Evolutionary conservation across 1,140 invertebrate genomes (phyloP).

Genomic region (Elysia chlorotica): DNA sequence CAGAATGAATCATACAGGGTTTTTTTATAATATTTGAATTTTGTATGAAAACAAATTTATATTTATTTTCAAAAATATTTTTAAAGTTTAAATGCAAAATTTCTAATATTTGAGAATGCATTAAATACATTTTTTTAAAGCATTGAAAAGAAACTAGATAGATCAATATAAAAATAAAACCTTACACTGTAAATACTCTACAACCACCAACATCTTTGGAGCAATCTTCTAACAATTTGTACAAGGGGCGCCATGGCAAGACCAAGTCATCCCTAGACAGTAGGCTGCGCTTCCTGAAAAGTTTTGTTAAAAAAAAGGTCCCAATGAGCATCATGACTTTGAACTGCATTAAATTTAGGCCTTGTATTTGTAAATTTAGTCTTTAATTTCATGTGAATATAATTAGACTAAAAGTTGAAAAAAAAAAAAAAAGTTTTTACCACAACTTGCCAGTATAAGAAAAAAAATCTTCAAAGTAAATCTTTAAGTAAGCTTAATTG

Average conservation of each 20-base stretch:
- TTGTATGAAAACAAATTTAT: no score
- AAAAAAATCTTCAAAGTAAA: neutral
- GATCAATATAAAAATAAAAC: no score
- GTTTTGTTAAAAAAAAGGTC: constrained; percentile 49
- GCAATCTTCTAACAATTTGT: constrained; percentile 69
- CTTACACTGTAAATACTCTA: constrained; percentile 69
- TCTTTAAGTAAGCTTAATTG: no score
- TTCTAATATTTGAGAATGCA: no score
- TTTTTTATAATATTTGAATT: no score
- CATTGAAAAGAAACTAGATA: no score
- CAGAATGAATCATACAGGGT: no score
- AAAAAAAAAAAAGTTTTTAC: neutral
- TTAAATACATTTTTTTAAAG: no score
- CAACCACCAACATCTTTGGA: constrained; percentile 66
- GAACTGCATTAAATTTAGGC: neutral
- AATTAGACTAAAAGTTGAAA: neutral
- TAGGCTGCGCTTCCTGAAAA: constrained; percentile 82
- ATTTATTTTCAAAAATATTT: no score
- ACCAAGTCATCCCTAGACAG: constrained; percentile 77
- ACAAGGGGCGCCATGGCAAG: constrained; percentile 86
- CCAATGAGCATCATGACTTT: no score
- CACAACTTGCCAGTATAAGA: neutral
- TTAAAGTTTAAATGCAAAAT: no score
- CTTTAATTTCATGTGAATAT: neutral
- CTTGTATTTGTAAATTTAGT: neutral